Base-by-base conservation (phyloP, 2,888 invertebrate genomes). In the Metellina segmentata region DNA sequence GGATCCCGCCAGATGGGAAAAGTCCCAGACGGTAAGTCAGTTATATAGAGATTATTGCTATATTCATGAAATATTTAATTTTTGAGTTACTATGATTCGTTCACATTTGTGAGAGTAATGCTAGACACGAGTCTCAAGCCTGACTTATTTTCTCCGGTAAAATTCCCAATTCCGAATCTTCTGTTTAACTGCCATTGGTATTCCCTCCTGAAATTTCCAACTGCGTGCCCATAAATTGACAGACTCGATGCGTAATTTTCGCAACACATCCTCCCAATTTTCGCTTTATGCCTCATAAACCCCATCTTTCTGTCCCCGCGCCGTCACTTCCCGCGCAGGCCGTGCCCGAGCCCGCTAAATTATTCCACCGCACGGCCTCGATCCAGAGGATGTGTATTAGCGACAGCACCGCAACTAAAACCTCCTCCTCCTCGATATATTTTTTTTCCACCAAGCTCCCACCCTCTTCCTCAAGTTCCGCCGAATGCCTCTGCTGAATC, bases 261-360 rank as follows among this genome's bases (percentile, higher is more conserved):
- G 49, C 75, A 8, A 9, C 48, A 13, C 48, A 72, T 34, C 72
- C 4, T 34, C 52, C 20, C 74, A 61, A 85, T 85, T 72, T 72
- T 72, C 74, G 53, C 48, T 82, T 75, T 74, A 75, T 48, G 85
- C 85, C 74, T 85, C 85, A 85, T 85, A 85, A 85, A 85, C 85
- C 74, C 74, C 74, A 85, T 78, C 74, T 53, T 74, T 34, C 53
- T n/a, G 53, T 19, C 48, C 49, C 48, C 51, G 51, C 71, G 83
- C 52, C 52, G 52, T 49, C 72, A 19, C 74, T 74, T 9, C 71
- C 5, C 72, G 11, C 20, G 20, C 81, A 13, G 8, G 1, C 81
- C 52, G 20, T 51, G 48, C 85, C 48, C 75, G 61, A 85, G 49
- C 77, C 11, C 77, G 69, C 74, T 78, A 78, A 86, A 78, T 86